Conservation (phyloP, 2,888 invertebrate species). For the Leptopilina myrica region DNA sequence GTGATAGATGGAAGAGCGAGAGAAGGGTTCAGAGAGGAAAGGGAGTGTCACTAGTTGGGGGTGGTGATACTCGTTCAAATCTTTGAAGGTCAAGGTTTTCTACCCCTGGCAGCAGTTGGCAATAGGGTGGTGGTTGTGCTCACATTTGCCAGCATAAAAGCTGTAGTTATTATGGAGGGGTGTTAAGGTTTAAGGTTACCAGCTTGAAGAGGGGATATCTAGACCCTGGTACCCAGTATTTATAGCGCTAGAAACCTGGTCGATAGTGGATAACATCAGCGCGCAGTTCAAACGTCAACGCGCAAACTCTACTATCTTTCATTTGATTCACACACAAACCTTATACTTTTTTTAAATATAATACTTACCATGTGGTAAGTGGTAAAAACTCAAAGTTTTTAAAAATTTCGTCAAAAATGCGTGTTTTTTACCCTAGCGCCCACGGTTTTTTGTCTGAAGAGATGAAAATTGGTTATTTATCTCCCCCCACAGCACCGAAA, state of each 20-base stretch:
- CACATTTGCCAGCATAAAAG: constrained; percentile 40
- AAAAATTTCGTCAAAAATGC: no score
- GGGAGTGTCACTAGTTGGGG: constrained; percentile 5
- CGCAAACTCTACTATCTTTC: constrained; percentile 7
- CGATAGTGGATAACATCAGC: constrained; percentile 74
- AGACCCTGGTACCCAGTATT: constrained; percentile 73
- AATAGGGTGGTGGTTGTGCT: constrained; percentile 18
- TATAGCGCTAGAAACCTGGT: constrained; percentile 72
- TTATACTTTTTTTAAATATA: background rate
- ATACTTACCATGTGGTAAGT: background rate
- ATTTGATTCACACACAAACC: background rate
- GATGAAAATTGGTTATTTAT: no score
- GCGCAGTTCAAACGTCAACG: constrained; percentile 69
- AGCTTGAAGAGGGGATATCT: constrained; percentile 39
- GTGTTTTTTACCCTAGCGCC: no score
- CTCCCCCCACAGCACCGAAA: no score
- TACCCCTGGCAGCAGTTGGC: constrained; percentile 51
- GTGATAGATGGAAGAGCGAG: background rate
- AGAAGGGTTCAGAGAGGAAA: background rate
- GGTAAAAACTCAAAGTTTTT: no score
- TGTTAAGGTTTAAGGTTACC: constrained; percentile 27
- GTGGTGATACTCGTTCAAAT: constrained; percentile 57
- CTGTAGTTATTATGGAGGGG: constrained; percentile 24
- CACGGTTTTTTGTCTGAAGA: no score
- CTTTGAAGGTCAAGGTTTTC: constrained; percentile 75